Conservation (phyloP, 2,113 vertebrate species). For the Clupea harengus region DNA sequence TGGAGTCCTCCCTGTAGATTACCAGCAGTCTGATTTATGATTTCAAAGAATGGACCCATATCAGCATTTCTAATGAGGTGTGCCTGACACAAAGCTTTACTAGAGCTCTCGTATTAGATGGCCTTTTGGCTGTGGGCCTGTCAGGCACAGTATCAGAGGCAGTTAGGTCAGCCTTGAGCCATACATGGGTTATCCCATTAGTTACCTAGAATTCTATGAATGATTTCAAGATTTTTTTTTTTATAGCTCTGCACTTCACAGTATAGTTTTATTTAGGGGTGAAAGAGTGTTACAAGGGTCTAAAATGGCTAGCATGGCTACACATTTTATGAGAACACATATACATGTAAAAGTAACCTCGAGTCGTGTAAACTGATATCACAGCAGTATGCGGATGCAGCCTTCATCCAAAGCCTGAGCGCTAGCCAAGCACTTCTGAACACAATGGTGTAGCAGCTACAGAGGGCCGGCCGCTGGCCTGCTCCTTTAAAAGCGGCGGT, state of each 20-base stretch:
- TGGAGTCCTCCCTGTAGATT: neutral
- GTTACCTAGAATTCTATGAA: neutral
- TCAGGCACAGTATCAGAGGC: neutral
- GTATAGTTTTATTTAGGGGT: too few relatives aligned
- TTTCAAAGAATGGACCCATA: neutral
- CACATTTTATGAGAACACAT: neutral
- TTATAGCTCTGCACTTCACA: neutral
- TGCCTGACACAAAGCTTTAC: neutral
- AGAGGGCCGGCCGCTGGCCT: neutral
- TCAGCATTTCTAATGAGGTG: neutral
- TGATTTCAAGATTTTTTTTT: neutral
- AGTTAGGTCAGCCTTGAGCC: neutral
- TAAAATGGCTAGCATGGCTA: neutral
- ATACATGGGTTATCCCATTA: neutral
- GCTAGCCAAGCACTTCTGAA: neutral
- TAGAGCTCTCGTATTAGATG: neutral
- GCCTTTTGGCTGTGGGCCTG: neutral
- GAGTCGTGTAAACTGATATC: neutral
- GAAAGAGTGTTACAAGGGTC: too few relatives aligned
- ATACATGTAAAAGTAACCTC: neutral
- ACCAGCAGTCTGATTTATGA: neutral
- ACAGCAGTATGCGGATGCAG: neutral
- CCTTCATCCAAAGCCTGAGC: neutral
- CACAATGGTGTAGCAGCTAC: neutral
- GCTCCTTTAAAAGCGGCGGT: slow-evolving; percentile 28